Evolutionary conservation across 2,113 vertebrate genomes (phyloP).

Genomic region (Urocolius indicus): DNA sequence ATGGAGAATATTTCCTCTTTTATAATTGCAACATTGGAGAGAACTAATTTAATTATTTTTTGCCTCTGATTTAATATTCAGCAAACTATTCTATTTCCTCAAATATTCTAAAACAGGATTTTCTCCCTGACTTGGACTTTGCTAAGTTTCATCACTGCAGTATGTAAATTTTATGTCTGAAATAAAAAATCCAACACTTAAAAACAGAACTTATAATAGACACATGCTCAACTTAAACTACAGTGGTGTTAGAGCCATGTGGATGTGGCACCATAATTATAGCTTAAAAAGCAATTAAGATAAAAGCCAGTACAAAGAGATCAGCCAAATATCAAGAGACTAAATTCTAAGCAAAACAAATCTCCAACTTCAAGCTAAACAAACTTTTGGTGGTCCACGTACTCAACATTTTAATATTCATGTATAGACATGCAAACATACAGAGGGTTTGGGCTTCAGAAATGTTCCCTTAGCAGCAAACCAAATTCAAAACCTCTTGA

Average conservation of each 20-base stretch:
- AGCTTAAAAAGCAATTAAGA: conserved; percentile 58
- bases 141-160: neutral
- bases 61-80: neutral
- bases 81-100: neutral
- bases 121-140: neutral
- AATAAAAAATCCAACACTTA: neutral
- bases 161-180: conserved; percentile 40
- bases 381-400: conserved; percentile 58
- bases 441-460: neutral
- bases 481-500: neutral
- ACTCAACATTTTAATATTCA: conserved; percentile 40
- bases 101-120: conserved; percentile 13
- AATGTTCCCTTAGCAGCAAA: neutral
- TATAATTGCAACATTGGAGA: neutral
- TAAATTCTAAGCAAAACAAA: conserved; percentile 61
- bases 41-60: neutral
- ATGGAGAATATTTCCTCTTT: neutral
- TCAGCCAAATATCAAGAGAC: conserved; percentile 66
- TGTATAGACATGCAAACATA: neutral
- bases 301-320: conserved; percentile 63
- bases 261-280: conserved; percentile 54
- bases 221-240: neutral
- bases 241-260: neutral
- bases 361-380: conserved; percentile 58
- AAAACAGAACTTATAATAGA: conserved; percentile 20